Evolutionary conservation across 2,888 invertebrate genomes (phyloP), one percentile per base, ranked within the genome.

Genomic region (Cataglyphis albicans): DNA sequence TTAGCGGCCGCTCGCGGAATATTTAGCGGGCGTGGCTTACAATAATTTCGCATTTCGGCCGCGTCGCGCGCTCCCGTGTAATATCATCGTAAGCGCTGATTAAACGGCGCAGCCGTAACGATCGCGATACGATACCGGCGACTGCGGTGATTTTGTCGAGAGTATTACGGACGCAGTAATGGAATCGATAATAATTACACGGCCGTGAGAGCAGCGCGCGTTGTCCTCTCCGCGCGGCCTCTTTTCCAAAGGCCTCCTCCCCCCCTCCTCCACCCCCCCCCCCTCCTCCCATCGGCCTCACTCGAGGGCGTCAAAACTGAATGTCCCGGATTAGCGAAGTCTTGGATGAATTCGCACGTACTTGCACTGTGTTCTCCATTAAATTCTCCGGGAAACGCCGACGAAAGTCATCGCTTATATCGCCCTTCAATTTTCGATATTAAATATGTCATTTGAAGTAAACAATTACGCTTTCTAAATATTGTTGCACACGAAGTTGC

Each of bases 141-240:
- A 81, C 81, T 67, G 76, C 84, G 80, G 87, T 84, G 87, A 86
- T 90, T 86, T 86, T 80, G 81, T 57, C 52, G 38, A 55, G 83
- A 74, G 84, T 90, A 87, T 84, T 84, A 85, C 84, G 85, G 84
- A 52, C 68, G 68, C 86, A 67, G 90, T 86, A 86, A 89, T 84
- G 89, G 82, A 89, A 85, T 89, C 82, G 84, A 88, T 89, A 88
- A 90, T 86, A 85, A 90, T 90, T 87, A 84, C 85, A 67, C 64
- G 57, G 70, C 55, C 72, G 68, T 78, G 83, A 70, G 52, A 65
- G 81, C 74, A 74, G n/a, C n/a, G 52, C 41, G 75, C 59, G 78
- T 67, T 72, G 72, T 72, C 44, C n/a, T n/a, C 72, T 59, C 78
- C 32, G 44, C 12, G 44, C 35, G 61, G 25, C 59, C 59, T 78